Percentiles rank a stretch among this genome's conserved stretches.
phyloP scores from a whole-genome alignment of 1,140 invertebrate genomes.

The Subanguina moxae region DNA sequence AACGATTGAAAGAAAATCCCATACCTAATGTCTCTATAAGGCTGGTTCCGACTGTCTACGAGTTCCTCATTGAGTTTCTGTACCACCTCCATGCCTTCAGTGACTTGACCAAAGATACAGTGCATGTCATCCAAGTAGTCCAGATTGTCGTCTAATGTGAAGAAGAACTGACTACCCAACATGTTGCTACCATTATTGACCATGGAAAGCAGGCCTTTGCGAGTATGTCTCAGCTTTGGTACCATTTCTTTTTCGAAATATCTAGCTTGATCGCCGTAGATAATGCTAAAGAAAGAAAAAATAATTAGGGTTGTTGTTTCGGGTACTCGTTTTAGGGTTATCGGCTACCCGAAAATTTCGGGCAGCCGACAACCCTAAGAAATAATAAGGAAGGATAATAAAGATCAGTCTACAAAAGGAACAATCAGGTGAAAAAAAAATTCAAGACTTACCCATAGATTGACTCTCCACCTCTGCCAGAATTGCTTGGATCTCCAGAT shows the following conservation, averaged over 20 bases:
- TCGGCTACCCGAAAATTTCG: no score
- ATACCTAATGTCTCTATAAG: constrained; percentile 83
- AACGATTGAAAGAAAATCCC: neutral
- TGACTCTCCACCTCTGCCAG: constrained; percentile 84
- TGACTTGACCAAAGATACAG: constrained; percentile 92
- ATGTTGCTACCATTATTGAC: constrained; percentile 87
- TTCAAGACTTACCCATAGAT: constrained; percentile 60
- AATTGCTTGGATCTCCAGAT: constrained; percentile 90
- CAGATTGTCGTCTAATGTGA: constrained; percentile 81
- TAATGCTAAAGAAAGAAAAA: constrained; percentile 25
- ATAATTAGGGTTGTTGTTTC: no score
- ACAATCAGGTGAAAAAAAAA: no score
- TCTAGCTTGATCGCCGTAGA: constrained; percentile 74
- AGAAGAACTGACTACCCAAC: constrained; percentile 89
- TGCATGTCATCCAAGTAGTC: constrained; percentile 87
- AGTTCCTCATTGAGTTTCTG: constrained; percentile 85
- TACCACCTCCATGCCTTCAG: constrained; percentile 84
- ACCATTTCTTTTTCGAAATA: constrained; percentile 86
- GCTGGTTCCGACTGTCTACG: constrained; percentile 81
- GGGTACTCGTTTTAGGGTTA: no score
- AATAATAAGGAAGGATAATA: no score
- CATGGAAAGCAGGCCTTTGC: constrained; percentile 83
- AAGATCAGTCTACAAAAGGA: no score
- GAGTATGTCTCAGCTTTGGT: constrained; percentile 84
- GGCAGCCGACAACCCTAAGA: no score